Evolutionary conservation across 1,140 invertebrate genomes (phyloP).

Genomic region (Drosophila kohkoa): DNA sequence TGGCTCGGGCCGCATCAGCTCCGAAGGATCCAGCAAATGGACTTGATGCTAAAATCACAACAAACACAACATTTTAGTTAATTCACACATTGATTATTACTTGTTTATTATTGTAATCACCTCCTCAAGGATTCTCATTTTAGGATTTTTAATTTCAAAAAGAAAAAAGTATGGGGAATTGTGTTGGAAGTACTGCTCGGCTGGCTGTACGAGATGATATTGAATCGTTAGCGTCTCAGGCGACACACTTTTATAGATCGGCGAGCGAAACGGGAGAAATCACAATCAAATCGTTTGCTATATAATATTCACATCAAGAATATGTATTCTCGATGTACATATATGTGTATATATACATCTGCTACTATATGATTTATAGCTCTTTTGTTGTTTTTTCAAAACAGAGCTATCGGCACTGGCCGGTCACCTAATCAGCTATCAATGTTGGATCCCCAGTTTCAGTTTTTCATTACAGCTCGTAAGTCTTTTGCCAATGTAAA

Average conservation of each 20-base stretch:
- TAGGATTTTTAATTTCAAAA: constrained; percentile 4
- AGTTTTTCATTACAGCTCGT: background rate
- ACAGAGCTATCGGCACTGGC: constrained; percentile 31
- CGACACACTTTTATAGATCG: constrained; percentile 67
- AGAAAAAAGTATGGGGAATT: constrained; percentile 2
- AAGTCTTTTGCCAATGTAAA: background rate
- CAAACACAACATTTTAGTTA: background rate
- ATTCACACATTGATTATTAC: background rate
- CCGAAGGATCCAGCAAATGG: constrained; percentile 81
- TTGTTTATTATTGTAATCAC: constrained; percentile 38
- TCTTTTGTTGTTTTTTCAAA: constrained; percentile 71
- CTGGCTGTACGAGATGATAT: constrained; percentile 50
- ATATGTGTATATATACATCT: constrained; percentile 27
- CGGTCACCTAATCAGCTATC: constrained; percentile 54
- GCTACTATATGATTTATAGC: constrained; percentile 71
- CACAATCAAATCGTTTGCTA: constrained; percentile 60
- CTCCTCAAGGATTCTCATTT: constrained; percentile 76
- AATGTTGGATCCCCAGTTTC: constrained; percentile 27
- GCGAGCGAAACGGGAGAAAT: constrained; percentile 44
- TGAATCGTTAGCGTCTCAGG: constrained; percentile 52
- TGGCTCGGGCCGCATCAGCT: constrained; percentile 78
- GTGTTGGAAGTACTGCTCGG: constrained; percentile 33
- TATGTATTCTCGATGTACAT: constrained; percentile 11
- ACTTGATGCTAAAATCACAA: constrained; percentile 55
- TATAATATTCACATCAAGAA: constrained; percentile 33